A percentile compares a stretch with the other conserved stretches of the same genome.
Evolutionary conservation across 2,113 vertebrate species (phyloP).

Genomic region (Carassius gibelio): DNA sequence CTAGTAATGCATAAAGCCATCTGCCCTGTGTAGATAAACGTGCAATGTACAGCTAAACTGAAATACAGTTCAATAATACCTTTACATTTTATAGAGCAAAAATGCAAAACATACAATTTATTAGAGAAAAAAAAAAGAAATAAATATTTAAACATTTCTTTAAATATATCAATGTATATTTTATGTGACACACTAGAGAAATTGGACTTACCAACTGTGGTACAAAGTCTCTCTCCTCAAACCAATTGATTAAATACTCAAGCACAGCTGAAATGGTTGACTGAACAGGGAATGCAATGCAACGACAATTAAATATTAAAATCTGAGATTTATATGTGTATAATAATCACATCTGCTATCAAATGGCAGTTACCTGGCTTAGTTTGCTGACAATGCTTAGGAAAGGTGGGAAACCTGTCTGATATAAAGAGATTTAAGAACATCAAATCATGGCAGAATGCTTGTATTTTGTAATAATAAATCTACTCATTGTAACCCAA

Average conservation of each 20-base stretch:
- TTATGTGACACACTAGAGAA: not conserved
- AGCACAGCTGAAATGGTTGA: slow-evolving; percentile 86
- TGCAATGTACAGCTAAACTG: not conserved
- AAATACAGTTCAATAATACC: not conserved
- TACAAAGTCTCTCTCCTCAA: slow-evolving; percentile 87
- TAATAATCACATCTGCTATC: not conserved
- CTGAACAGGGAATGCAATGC: slow-evolving; percentile 68
- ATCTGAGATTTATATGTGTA: not conserved
- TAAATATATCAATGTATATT: not conserved
- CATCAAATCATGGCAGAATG: not conserved
- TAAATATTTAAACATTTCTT: not conserved
- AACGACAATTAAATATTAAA: not conserved
- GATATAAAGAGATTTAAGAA: slow-evolving; percentile 16
- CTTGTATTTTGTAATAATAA: not conserved
- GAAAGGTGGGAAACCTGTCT: slow-evolving; percentile 95
- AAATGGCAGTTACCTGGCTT: slow-evolving; percentile 82
- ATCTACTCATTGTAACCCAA: not conserved
- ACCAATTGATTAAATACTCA: slow-evolving; percentile 90
- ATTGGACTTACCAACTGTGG: slow-evolving; percentile 87
- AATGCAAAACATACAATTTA: not conserved
- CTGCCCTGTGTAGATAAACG: slow-evolving; percentile 78
- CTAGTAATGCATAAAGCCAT: slow-evolving; percentile 91
- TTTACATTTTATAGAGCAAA: not conserved
- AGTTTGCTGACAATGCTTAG: slow-evolving; percentile 94
- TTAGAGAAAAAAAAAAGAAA: not conserved